Percentiles rank a stretch among this genome's conserved stretches.
phyloP scores from a whole-genome alignment of 1,140 invertebrate genomes.

The Hetaerina americana region DNA sequence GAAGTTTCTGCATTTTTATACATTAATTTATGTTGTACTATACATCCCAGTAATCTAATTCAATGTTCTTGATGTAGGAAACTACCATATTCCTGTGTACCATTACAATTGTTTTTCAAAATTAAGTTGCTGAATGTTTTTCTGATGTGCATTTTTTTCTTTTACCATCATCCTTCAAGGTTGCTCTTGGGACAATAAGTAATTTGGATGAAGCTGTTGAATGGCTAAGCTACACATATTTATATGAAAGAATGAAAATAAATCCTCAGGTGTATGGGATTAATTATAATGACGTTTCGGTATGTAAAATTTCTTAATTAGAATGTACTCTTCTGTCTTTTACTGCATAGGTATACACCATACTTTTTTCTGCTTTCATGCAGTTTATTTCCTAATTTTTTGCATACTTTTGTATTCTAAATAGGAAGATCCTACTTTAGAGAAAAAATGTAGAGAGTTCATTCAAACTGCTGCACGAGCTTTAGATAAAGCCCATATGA shows the following conservation, averaged over 20 bases:
- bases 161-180: constrained; percentile 37
- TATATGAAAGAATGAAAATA: constrained; percentile 84
- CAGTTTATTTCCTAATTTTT: not conserved
- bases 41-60: not conserved
- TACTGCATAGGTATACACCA: not conserved
- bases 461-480: constrained; percentile 66
- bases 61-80: too few relatives aligned
- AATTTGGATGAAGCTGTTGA: constrained; percentile 92
- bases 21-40: too few relatives aligned
- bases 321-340: not conserved
- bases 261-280: constrained; percentile 90
- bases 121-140: constrained; percentile 4
- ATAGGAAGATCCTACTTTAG: constrained; percentile 64
- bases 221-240: constrained; percentile 96
- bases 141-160: constrained; percentile 4
- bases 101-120: too few relatives aligned
- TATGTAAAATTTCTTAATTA: constrained; percentile 21
- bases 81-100: too few relatives aligned
- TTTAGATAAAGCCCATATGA: constrained; percentile 88
- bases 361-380: not conserved
- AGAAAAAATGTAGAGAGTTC: constrained; percentile 55
- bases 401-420: constrained; percentile 12
- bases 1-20: too few relatives aligned
- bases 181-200: constrained; percentile 85
- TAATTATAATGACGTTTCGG: constrained; percentile 45